Base-by-base conservation (phyloP, 92 coral and sea anemone genomes). In the Muricea muricata region DNA sequence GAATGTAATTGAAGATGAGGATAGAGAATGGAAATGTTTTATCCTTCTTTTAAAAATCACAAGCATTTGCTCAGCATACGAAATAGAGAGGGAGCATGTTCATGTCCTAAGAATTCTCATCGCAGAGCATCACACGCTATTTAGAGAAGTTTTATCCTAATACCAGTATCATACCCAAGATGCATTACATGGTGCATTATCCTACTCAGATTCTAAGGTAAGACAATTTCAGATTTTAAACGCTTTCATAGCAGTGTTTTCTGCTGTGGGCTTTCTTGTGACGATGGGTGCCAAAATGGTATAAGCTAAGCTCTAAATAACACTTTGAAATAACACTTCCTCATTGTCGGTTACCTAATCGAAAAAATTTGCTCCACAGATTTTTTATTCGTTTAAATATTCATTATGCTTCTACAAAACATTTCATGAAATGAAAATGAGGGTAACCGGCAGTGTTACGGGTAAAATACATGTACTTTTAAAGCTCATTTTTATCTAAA, bases 141-240 rank as follows among this genome's bases (percentile, higher is more conserved):
- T 84, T 35, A 52, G 73, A 73, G 70, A 55, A 25, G 60, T 84
- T 18, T n/a, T 84, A 73, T 78, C 68, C 57, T 39, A 66, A 73
- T 56, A 71, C 81, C 47, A 35, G 46, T 37, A 57, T 84, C 54
- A 84, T 60, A 33, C 87, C 87, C 52, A 84, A 84, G 60, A 57
- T 56, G 42, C 87, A 84, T 55, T 84, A 30, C 72, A 37, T 84
- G 58, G 81, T 84, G 58, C 81, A 84, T 60, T 56, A 56, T 35
- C 87, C 87, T 45, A 20, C 78, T 26, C 87, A 72, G 70, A 56
- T 84, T n/a, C 67, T 73, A 21, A 73, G 74, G 87, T 84, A 84
- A 37, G 42, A 50, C 65, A 81, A 31, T 54, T 45, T 42, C 6
- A 13, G 20, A 70, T 81, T 54, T 50, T 42, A n/a, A n/a, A n/a